These are phyloP conservation scores for Zosterops hypoxanthus DNA, from an alignment of 2,113 vertebrate genomes.

Conservation along the genomic window DNA sequence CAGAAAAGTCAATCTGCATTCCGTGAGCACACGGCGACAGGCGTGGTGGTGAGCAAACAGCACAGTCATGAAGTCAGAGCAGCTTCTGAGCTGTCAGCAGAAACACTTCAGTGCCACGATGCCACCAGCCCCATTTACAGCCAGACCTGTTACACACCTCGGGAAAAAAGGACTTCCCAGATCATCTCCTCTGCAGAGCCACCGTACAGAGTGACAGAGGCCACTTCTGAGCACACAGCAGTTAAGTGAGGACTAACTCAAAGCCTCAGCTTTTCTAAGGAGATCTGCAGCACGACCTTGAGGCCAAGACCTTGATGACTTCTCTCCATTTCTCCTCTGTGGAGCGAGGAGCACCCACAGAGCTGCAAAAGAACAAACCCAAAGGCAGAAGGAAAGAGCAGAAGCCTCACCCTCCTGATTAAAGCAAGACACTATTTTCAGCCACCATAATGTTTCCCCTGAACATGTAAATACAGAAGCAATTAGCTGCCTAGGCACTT, in stretches of 20 bases:
- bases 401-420: not conserved
- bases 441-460: slow-evolving; percentile 50
- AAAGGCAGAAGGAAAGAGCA: not conserved
- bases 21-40: not conserved
- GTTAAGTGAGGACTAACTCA: not conserved
- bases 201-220: not conserved
- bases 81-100: not conserved
- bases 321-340: not conserved
- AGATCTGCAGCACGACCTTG: slow-evolving; percentile 26
- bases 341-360: not conserved
- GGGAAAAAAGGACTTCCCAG: not conserved
- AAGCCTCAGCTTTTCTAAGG: not conserved
- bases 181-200: not conserved
- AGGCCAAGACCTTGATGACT: slow-evolving; percentile 32
- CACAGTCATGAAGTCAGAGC: not conserved
- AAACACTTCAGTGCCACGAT: not conserved
- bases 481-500: slow-evolving; percentile 58
- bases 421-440: slow-evolving; percentile 32
- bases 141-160: not conserved
- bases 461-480: slow-evolving; percentile 49
- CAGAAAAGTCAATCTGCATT: not conserved
- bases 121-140: not conserved
- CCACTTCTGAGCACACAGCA: not conserved
- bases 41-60: not conserved
- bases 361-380: not conserved